Conservation (phyloP, 2,797 vertebrate species). For the Diplodus sargus region DNA sequence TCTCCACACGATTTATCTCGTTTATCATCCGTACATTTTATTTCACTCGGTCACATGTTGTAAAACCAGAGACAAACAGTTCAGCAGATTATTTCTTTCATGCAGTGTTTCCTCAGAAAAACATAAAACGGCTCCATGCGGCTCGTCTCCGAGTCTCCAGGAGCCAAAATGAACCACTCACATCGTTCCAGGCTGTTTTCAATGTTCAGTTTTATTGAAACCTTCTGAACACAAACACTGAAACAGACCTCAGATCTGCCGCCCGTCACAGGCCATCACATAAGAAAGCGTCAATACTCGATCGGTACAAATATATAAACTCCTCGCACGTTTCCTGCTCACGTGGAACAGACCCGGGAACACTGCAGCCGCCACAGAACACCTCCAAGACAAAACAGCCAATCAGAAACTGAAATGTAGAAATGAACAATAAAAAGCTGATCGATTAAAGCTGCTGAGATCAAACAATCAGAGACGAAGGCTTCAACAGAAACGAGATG, state of each 20-base stretch:
- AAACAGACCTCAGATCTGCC: conserved; percentile 44
- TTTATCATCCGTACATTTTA: too few species aligned
- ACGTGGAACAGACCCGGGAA: conserved; percentile 33
- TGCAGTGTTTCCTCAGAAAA: too few species aligned
- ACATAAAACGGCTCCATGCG: too few species aligned
- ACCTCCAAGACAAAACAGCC: neutral
- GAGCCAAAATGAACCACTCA: neutral
- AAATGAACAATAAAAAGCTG: neutral
- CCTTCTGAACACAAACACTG: conserved; percentile 59
- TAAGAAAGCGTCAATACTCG: conserved; percentile 28
- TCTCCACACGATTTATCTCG: too few species aligned
- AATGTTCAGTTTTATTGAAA: conserved; percentile 72
- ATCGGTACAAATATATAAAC: conserved; percentile 69
- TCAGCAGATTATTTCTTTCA: too few species aligned
- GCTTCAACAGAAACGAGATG: conserved; percentile 6
- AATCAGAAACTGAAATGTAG: neutral
- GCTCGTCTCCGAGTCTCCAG: too few species aligned
- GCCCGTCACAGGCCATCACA: conserved; percentile 22
- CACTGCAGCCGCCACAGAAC: conserved; percentile 49
- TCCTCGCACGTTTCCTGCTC: conserved; percentile 23
- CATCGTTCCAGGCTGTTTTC: neutral
- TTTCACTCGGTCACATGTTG: too few species aligned
- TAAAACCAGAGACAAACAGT: too few species aligned
- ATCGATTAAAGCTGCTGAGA: conserved; percentile 1
- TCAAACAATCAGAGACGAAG: conserved; percentile 21